Base-by-base conservation (phyloP, 1,140 invertebrate genomes). In the Dreissena polymorpha region DNA sequence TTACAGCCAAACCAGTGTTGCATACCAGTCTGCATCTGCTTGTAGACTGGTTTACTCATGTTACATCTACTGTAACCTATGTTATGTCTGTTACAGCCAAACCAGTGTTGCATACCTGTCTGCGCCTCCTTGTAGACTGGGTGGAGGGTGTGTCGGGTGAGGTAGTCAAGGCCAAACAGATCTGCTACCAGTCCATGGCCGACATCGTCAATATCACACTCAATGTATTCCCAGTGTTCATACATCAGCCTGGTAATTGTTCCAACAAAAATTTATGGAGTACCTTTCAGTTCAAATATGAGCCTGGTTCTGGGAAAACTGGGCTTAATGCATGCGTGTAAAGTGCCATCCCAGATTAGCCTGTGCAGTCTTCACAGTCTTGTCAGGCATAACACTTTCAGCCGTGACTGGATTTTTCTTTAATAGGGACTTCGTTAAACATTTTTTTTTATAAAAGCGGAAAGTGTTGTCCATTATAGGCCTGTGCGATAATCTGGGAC, bases 121-220 rank as follows among this genome's bases (percentile, higher is more conserved):
- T 94, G n/a, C 82, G 86, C 51, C 87, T 94, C 27, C 86, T 94
- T 27, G 87, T 91, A 29, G 93, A 94, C 77, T 91, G 93, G 85
- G 91, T 94, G n/a, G 91, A 92, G 60, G 90, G 93, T 79, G 86
- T 94, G 60, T 86, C 91, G 21, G 92, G 92, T 50, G 94, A 94
- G 76, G 90, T 92, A 8, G 93, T 93, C 10, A 92, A 92, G 73
- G 93, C 94, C 27, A 96, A 95, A 91, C 95, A 95, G 91, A 91
- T 96, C 86, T 93, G 94, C 82, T 90, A 92, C 87, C 87, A 89
- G 76, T 91, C 91, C 7, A 68, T 93, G 57, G 86, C 91, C n/a
- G 90, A 91, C 51, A 79, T 89, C 13, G 92, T 95, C 39, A 91
- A 94, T 53, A 90, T 93, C n/a, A 90, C 94, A 0, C 90, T 94